Conservation (phyloP, 2,888 invertebrate genomes). For the Cheilosia pagana region DNA sequence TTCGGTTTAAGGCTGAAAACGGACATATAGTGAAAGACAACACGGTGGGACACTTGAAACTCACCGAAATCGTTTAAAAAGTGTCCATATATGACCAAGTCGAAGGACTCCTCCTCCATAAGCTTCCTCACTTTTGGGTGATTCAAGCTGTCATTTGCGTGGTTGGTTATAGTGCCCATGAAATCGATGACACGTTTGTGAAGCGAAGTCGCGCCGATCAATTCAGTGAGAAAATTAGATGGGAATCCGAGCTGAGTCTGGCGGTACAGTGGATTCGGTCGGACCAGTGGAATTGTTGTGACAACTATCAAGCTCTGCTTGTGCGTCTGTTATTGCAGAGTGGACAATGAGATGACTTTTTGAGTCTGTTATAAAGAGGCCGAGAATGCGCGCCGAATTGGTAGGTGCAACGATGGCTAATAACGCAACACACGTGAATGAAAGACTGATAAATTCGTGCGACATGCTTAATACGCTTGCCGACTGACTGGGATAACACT, state of each 20-base stretch:
- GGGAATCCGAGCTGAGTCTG: slow-evolving; percentile 18
- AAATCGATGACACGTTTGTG: not conserved
- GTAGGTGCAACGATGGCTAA: not conserved
- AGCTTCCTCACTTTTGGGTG: slow-evolving; percentile 55
- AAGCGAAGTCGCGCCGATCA: slow-evolving; percentile 8
- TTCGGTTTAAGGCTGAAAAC: slow-evolving; percentile 74
- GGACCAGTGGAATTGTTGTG: slow-evolving; percentile 72
- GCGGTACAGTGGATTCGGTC: slow-evolving; percentile 5
- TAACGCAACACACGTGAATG: not conserved
- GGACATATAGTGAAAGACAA: slow-evolving; percentile 78
- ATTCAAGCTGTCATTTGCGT: slow-evolving; percentile 37
- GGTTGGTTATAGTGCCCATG: not conserved
- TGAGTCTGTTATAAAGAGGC: slow-evolving; percentile 78
- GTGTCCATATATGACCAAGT: slow-evolving; percentile 75
- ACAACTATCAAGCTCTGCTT: slow-evolving; percentile 79
- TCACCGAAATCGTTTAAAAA: slow-evolving; percentile 77
- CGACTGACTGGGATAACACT: not conserved
- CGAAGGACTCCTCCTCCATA: slow-evolving; percentile 74
- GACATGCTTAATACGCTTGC: slow-evolving; percentile 11
- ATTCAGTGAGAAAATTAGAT: not conserved
- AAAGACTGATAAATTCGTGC: not conserved
- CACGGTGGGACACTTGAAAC: slow-evolving; percentile 80
- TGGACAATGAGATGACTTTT: slow-evolving; percentile 80
- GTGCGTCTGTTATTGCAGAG: slow-evolving; percentile 77
- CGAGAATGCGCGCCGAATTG: slow-evolving; percentile 78